A percentile compares a stretch with the other conserved stretches of the same genome.
Evolutionary conservation across 2,113 vertebrate species (phyloP).

Genomic region (Hystrix brachyura): DNA sequence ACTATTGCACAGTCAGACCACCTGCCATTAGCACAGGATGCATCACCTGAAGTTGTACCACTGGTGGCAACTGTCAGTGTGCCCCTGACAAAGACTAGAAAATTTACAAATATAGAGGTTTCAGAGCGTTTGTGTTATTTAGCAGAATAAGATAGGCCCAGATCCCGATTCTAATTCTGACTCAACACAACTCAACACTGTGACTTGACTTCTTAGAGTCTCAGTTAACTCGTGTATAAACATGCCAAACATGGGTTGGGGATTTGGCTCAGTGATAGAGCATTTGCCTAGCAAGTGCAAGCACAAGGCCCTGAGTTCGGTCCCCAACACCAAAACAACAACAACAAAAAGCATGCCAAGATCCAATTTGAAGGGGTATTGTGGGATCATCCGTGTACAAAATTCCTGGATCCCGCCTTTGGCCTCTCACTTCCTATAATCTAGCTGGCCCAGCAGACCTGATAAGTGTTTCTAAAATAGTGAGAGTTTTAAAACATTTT

Average conservation of each 20-base stretch:
- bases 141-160: neutral
- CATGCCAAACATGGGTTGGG: too few species aligned
- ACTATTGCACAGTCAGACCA: neutral
- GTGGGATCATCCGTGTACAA: neutral
- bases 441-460: neutral
- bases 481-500: neutral
- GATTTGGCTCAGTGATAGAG: too few species aligned
- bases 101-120: neutral
- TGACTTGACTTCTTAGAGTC: neutral
- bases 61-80: neutral
- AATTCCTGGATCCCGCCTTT: neutral
- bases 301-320: too few species aligned
- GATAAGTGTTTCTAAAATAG: slow-evolving; percentile 14
- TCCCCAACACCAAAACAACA: too few species aligned
- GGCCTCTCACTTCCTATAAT: neutral
- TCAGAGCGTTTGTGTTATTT: neutral
- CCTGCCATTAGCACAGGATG: neutral
- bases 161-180: neutral
- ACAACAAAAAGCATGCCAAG: too few species aligned
- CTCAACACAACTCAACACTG: neutral
- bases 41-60: neutral
- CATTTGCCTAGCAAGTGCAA: too few species aligned
- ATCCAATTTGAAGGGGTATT: neutral
- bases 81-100: neutral
- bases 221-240: neutral